Evolutionary conservation across 2,113 vertebrate species (phyloP).

Genomic region (Ammodytes marinus): DNA sequence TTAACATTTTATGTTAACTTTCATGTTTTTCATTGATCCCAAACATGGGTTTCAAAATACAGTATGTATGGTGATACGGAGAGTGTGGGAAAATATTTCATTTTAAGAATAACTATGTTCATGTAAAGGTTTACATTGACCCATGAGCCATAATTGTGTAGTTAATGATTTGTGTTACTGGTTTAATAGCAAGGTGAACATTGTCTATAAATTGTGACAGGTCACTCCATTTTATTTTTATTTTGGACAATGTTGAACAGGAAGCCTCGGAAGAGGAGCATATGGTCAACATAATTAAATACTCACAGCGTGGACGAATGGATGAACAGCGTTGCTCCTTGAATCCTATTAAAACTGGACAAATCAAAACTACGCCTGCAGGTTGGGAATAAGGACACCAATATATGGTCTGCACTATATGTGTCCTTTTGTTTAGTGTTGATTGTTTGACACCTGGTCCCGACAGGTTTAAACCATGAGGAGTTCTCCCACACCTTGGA

Average conservation of each 20-base stretch:
- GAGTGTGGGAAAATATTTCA: background rate
- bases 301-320: slow-evolving; percentile 81
- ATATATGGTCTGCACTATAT: background rate
- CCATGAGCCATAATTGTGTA: background rate
- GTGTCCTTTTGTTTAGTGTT: background rate
- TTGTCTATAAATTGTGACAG: background rate
- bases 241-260: slow-evolving; percentile 27
- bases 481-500: slow-evolving; percentile 77
- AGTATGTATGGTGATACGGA: background rate
- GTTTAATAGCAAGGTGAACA: background rate
- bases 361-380: slow-evolving; percentile 8
- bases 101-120: background rate
- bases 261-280: slow-evolving; percentile 76
- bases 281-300: slow-evolving; percentile 81
- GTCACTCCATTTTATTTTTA: background rate
- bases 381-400: slow-evolving; percentile 22
- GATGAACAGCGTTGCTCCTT: slow-evolving; percentile 83
- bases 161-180: background rate
- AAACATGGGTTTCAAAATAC: background rate
- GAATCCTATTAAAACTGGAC: slow-evolving; percentile 25
- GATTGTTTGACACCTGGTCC: slow-evolving; percentile 9
- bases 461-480: slow-evolving; percentile 67
- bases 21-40: background rate
- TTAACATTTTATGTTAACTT: background rate
- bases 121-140: background rate